Percentiles rank a stretch among this genome's conserved stretches.
Evolutionary conservation across 2,888 invertebrate species (phyloP).

Genomic region (Cryptocephalus moraei): DNA sequence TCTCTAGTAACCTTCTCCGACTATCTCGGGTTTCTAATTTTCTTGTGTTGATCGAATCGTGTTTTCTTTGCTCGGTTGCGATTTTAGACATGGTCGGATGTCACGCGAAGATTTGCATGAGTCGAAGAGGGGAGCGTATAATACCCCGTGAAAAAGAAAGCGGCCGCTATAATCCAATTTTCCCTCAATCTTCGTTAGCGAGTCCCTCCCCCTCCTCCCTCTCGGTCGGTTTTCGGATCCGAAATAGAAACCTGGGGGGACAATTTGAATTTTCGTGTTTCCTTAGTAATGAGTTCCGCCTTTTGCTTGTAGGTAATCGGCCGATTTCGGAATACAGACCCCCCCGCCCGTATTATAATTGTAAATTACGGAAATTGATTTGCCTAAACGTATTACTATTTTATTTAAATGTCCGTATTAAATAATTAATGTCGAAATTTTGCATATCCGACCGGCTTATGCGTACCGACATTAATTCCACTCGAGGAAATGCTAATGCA

Average conservation of each 20-base stretch:
- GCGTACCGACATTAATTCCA: constrained; percentile 3
- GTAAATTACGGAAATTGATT: constrained; percentile 22
- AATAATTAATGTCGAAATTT: constrained; percentile 11
- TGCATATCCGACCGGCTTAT: constrained; percentile 9
- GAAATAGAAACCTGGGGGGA: constrained; percentile 11
- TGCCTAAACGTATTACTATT: constrained; percentile 13
- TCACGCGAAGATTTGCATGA: too few species aligned
- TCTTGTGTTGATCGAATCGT: too few species aligned
- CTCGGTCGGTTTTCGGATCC: constrained; percentile 1
- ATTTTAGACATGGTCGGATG: too few species aligned
- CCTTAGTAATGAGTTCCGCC: constrained; percentile 26
- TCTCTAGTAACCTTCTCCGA: too few species aligned
- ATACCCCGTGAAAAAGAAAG: neutral
- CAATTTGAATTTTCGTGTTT: constrained; percentile 26
- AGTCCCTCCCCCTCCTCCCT: constrained; percentile 6
- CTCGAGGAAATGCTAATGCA: too few species aligned
- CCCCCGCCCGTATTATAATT: constrained; percentile 23
- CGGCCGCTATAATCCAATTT: constrained; percentile 9
- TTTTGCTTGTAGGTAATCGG: constrained; percentile 23
- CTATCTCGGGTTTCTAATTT: too few species aligned
- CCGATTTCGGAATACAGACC: constrained; percentile 18
- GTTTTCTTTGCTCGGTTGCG: too few species aligned
- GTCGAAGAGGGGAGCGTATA: too few species aligned
- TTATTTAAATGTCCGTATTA: constrained; percentile 10
- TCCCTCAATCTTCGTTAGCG: constrained; percentile 3